Evolutionary conservation across 2,888 invertebrate species (phyloP), one percentile per base, ranked within the genome.

Genomic region (Platycheirus rosarum): DNA sequence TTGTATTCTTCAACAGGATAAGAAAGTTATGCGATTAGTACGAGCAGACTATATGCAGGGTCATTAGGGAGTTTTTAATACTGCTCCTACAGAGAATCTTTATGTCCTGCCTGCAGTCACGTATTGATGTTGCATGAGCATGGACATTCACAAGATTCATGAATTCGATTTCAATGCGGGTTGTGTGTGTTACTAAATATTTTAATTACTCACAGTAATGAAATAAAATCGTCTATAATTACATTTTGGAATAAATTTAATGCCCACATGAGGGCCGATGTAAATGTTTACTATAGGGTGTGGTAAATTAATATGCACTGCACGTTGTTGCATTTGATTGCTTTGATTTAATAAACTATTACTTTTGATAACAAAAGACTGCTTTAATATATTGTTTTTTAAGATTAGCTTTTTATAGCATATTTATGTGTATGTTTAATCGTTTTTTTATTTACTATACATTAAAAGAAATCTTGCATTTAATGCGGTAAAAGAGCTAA

Each of bases 61-160:
- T 74, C 79, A 74, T 79, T 79, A 79, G 49, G 74, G 44, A 13
- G 55, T 57, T 74, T 69, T 53, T 69, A 55, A 51, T 16, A 8
- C 49, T 14, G 1, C 32, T 62, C n/a, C 29, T 40, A 37, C 69
- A 29, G 69, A 63, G 40, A 49, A 69, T 69, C 55, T 69, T 69
- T 69, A 74, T 79, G 57, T 37, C 40, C 68, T 49, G 35, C 40
- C 68, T 49, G 35, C 14, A 74, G 69, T 79, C 79, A 79, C 79
- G 79, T 79, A 74, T 53, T 40, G 48, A 49, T 40, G 69, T 53
- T 40, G 37, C 37, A 26, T 13, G n/a, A n/a, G n/a, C n/a, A n/a
- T 37, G 53, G 35, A 35, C 32, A 16, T 32, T 51, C 29, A 26
- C 48, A 44, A 3, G 65, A 65, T 49, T 29, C 29, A 42, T 49